A percentile compares a stretch with the other conserved stretches of the same genome.
Conservation (phyloP, 2,888 invertebrate genomes). For the Pollenia griseotomentosa region DNA sequence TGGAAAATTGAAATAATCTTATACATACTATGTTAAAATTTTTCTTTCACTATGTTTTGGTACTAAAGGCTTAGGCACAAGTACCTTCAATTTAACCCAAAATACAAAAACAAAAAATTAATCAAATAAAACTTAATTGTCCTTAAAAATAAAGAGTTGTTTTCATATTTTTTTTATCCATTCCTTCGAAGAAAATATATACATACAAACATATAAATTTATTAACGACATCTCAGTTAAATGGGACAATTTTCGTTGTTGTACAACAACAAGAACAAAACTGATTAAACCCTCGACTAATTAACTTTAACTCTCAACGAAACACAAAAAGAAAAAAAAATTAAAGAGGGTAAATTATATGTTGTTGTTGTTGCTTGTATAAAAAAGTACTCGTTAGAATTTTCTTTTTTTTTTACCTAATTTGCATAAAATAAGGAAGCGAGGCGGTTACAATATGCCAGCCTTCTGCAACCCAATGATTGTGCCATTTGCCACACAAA, state of each 20-base stretch:
- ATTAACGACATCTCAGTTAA: conserved; percentile 40
- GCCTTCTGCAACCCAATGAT: conserved; percentile 56
- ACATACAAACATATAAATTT: neutral
- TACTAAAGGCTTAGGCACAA: neutral
- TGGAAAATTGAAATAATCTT: no score
- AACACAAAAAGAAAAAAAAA: neutral
- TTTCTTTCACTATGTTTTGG: neutral
- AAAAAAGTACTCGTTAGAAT: conserved; percentile 20
- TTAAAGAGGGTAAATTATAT: conserved; percentile 56
- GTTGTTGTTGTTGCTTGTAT: conserved; percentile 7
- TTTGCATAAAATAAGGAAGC: conserved; percentile 68
- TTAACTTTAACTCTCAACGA: conserved; percentile 64
- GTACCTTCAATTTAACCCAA: neutral
- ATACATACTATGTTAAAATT: no score
- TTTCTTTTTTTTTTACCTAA: conserved; percentile 38
- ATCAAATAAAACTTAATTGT: conserved; percentile 41
- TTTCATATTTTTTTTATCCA: neutral
- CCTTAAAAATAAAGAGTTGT: conserved; percentile 35
- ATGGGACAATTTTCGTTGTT: conserved; percentile 12
- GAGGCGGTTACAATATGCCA: conserved; percentile 64
- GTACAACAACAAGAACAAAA: conserved; percentile 28
- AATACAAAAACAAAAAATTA: neutral
- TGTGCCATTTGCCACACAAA: conserved; percentile 59
- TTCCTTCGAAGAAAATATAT: neutral
- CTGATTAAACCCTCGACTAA: conserved; percentile 61